Conservation (phyloP, 2,797 vertebrate genomes). For the Gallirallus australis region DNA sequence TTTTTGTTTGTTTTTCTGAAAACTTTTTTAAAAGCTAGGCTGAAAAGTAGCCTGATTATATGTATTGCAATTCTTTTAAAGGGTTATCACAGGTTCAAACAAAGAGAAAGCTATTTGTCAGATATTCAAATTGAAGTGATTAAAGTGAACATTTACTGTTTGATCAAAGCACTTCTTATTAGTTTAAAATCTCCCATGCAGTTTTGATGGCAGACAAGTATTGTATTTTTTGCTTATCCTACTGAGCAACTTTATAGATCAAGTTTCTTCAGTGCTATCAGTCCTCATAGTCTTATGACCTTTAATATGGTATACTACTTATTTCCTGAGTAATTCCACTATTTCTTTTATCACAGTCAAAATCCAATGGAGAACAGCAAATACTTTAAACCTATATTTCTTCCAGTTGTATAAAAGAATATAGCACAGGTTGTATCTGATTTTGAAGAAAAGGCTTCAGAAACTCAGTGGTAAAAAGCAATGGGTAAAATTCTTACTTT, state of each 20-base stretch:
- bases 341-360: not conserved
- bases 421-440: not conserved
- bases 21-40: not conserved
- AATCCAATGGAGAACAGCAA: not conserved
- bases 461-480: not conserved
- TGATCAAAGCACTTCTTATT: not conserved
- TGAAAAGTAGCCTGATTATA: not conserved
- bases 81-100: not conserved
- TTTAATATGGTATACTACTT: not conserved
- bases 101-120: not conserved
- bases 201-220: not conserved
- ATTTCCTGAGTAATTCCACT: not conserved
- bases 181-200: not conserved
- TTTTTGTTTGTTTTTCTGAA: not conserved
- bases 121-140: not conserved
- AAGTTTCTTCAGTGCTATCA: not conserved
- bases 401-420: not conserved
- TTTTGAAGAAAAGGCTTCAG: not conserved
- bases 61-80: not conserved
- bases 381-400: not conserved
- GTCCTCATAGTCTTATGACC: not conserved
- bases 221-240: not conserved
- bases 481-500: not conserved
- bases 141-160: not conserved
- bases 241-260: not conserved